phyloP scores from a whole-genome alignment of 1,140 invertebrate genomes.

The Lucilia cuprina region DNA sequence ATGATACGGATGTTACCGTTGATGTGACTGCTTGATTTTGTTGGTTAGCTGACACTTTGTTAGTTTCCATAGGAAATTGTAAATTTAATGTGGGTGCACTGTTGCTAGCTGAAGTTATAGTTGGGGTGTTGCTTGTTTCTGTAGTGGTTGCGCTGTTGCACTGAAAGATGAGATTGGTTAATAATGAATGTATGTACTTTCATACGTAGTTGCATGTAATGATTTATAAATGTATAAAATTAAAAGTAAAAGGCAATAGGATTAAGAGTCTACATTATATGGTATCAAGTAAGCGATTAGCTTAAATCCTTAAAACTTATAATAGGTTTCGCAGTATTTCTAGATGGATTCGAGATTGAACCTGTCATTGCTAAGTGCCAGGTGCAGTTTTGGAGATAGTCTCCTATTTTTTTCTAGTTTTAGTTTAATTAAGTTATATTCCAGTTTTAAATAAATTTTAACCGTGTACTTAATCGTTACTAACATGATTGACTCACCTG shows the following conservation, averaged over 20 bases:
- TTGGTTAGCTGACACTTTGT: constrained; percentile 20
- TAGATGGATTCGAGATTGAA: too few relatives aligned
- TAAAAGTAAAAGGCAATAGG: too few relatives aligned
- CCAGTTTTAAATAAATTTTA: neutral
- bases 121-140: neutral
- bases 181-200: neutral
- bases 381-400: too few relatives aligned
- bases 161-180: neutral
- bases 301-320: too few relatives aligned
- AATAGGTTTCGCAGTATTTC: too few relatives aligned
- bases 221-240: neutral
- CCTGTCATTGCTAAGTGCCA: too few relatives aligned
- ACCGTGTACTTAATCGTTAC: neutral
- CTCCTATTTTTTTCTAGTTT: too few relatives aligned
- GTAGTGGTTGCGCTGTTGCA: neutral
- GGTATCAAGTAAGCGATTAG: too few relatives aligned
- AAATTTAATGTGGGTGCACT: constrained; percentile 11
- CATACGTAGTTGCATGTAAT: too few relatives aligned
- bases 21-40: neutral
- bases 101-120: neutral
- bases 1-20: constrained; percentile 13
- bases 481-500: neutral
- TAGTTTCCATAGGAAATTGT: neutral
- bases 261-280: too few relatives aligned
- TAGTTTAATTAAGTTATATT: neutral